These are phyloP conservation scores for Esox masquinongy DNA, from an alignment of 2,797 vertebrate species.

Conservation along the genomic window DNA sequence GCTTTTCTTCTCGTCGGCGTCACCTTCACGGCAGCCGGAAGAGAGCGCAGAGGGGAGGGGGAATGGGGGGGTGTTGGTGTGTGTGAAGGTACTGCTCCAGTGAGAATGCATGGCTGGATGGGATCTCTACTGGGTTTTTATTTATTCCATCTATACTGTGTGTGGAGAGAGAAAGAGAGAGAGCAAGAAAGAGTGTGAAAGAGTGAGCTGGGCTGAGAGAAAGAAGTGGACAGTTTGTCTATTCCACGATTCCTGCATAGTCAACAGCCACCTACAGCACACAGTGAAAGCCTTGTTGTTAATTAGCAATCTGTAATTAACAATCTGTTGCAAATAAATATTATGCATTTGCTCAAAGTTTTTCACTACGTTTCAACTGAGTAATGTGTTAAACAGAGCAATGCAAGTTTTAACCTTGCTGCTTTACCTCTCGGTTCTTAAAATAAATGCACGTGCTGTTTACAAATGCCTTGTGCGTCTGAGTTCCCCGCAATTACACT, in stretches of 20 bases:
- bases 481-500: too few species aligned
- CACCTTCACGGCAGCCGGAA: constrained; percentile 6
- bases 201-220: constrained; percentile 7
- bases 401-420: too few species aligned
- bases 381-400: too few species aligned
- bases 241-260: not conserved
- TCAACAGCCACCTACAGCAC: constrained; percentile 2
- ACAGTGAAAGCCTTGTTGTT: not conserved
- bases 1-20: constrained; percentile 4
- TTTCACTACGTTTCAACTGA: too few species aligned
- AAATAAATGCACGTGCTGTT: too few species aligned
- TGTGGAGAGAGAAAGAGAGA: constrained; percentile 21
- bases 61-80: constrained; percentile 7
- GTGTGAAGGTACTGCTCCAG: constrained; percentile 16
- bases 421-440: too few species aligned
- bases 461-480: too few species aligned
- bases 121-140: constrained; percentile 53
- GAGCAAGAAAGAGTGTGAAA: constrained; percentile 1
- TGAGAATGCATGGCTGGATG: constrained; percentile 46
- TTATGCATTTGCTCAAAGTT: too few species aligned
- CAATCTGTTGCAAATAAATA: too few species aligned
- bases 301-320: too few species aligned
- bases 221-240: constrained; percentile 8
- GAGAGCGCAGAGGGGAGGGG: not conserved
- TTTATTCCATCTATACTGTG: constrained; percentile 47